phyloP scores from a whole-genome alignment of 2,888 invertebrate genomes.

The Hypolimnas misippus region DNA sequence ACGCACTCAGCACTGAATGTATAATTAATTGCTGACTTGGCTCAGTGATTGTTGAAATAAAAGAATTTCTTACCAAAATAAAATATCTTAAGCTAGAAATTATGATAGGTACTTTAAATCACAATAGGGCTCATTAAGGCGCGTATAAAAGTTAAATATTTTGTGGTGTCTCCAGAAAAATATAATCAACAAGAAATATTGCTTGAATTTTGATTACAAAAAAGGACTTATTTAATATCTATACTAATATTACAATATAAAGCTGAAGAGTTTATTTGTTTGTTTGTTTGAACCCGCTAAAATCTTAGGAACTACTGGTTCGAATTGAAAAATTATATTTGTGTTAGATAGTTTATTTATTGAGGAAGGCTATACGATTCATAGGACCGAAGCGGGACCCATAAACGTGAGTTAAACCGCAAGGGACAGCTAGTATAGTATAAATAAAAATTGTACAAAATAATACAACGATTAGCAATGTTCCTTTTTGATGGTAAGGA shows the following conservation, averaged over 20 bases:
- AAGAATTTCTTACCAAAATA: background rate
- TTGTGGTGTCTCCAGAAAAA: background rate
- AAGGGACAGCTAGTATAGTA: no score
- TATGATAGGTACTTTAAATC: background rate
- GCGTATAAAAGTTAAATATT: background rate
- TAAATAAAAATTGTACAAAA: no score
- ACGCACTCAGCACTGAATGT: background rate
- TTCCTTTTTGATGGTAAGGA: constrained; percentile 1
- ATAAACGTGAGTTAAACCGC: no score
- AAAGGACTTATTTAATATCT: no score
- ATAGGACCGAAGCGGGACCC: no score
- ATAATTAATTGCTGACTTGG: background rate
- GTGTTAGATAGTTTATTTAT: no score
- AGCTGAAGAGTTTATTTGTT: no score
- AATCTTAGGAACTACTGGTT: no score
- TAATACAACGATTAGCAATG: background rate
- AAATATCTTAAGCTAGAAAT: background rate
- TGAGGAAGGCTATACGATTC: no score
- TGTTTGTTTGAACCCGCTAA: no score
- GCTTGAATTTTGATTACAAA: background rate
- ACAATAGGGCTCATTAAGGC: background rate
- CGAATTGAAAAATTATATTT: no score
- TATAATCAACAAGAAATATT: background rate
- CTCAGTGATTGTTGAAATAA: background rate
- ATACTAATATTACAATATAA: no score